Percentiles rank a stretch among this genome's conserved stretches.
phyloP scores from a whole-genome alignment of 2,888 invertebrate species.

The Belgica antarctica region DNA sequence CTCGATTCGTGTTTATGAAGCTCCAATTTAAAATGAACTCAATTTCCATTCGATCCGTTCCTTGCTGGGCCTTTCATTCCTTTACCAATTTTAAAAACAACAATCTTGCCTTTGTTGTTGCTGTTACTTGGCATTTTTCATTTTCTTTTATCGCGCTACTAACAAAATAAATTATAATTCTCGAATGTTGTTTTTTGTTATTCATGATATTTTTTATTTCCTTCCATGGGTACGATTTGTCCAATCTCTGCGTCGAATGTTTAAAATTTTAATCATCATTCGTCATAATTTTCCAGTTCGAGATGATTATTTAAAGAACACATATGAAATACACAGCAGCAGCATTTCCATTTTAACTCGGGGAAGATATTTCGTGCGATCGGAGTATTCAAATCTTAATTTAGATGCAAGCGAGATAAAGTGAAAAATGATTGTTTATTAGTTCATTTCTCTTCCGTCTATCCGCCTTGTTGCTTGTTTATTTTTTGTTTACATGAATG shows the following conservation, averaged over 20 bases:
- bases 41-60: neutral
- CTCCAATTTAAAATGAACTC: neutral
- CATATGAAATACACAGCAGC: conserved; percentile 9
- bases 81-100: neutral
- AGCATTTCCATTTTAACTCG: conserved; percentile 29
- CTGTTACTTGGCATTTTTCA: conserved; percentile 19
- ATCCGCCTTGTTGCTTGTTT: neutral
- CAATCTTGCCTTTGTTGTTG: conserved; percentile 19
- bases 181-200: conserved; percentile 35
- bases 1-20: neutral
- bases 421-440: conserved; percentile 41
- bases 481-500: conserved; percentile 5
- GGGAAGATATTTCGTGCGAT: neutral
- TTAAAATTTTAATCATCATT: conserved; percentile 43
- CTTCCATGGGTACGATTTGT: conserved; percentile 3
- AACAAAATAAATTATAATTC: conserved; percentile 37
- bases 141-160: conserved; percentile 19
- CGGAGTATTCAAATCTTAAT: conserved; percentile 37
- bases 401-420: conserved; percentile 37
- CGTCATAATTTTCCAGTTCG: conserved; percentile 39
- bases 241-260: conserved; percentile 35
- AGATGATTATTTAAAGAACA: conserved; percentile 28
- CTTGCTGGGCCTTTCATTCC: conserved; percentile 4
- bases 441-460: conserved; percentile 1
- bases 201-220: conserved; percentile 23